Percentiles rank a stretch among this genome's conserved stretches.
phyloP scores from a whole-genome alignment of 2,888 invertebrate species.

The Cerastoderma edule region DNA sequence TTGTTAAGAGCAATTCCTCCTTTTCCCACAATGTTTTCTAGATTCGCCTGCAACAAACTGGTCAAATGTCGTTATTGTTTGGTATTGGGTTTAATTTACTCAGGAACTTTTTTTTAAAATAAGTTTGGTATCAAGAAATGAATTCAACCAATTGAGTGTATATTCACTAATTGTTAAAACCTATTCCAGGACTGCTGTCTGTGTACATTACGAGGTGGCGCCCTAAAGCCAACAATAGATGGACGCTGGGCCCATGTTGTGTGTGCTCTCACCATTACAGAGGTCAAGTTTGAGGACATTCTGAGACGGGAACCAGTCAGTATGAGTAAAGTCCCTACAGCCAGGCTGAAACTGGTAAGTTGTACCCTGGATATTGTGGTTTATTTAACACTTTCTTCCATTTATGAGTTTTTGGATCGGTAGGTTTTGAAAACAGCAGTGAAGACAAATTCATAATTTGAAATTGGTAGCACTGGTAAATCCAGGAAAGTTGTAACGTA shows the following conservation, averaged over 20 bases:
- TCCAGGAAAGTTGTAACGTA: too few relatives aligned
- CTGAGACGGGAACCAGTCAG: constrained; percentile 81
- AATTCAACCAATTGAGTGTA: neutral
- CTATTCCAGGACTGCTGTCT: constrained; percentile 84
- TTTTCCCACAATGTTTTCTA: too few relatives aligned
- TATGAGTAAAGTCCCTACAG: constrained; percentile 67
- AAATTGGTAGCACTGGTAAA: too few relatives aligned
- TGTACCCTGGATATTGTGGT: too few relatives aligned
- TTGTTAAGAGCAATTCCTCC: too few relatives aligned
- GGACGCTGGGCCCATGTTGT: constrained; percentile 84
- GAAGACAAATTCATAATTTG: too few relatives aligned
- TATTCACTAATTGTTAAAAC: neutral
- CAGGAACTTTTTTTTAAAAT: neutral
- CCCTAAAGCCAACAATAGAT: constrained; percentile 83
- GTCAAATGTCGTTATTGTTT: too few relatives aligned
- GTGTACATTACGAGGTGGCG: constrained; percentile 86
- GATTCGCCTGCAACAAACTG: too few relatives aligned
- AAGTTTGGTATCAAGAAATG: neutral
- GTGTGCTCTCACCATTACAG: constrained; percentile 83
- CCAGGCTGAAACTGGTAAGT: constrained; percentile 78
- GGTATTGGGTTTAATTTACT: neutral
- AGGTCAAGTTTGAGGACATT: constrained; percentile 82
- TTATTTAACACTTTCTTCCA: too few relatives aligned
- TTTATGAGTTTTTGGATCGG: too few relatives aligned
- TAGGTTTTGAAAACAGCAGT: too few relatives aligned